These are phyloP conservation scores for Perodicticus potto DNA, from an alignment of 2,797 vertebrate genomes.

Conservation along the genomic window DNA sequence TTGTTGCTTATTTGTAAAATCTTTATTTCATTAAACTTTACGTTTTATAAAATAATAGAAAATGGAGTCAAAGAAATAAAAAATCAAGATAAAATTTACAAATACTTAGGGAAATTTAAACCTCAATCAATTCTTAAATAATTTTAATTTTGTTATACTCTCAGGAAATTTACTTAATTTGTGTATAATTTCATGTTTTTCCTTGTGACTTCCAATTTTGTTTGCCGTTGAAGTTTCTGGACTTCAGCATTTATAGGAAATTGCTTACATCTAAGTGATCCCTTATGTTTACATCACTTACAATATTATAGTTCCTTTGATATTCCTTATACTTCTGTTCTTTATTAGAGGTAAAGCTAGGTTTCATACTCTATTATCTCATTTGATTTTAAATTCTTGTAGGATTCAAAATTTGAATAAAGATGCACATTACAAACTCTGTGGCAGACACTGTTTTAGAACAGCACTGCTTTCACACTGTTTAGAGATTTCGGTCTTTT, in stretches of 20 bases:
- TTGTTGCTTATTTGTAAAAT: background rate
- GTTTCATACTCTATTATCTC: background rate
- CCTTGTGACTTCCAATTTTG: background rate
- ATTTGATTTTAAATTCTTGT: background rate
- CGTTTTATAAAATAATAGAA: background rate
- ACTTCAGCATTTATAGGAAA: background rate
- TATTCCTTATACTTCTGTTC: background rate
- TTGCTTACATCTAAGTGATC: background rate
- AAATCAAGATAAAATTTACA: background rate
- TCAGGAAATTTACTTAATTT: background rate
- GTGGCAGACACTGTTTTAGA: background rate
- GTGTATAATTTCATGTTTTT: background rate
- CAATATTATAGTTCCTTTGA: background rate
- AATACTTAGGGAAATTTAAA: background rate
- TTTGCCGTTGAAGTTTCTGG: background rate
- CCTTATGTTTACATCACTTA: background rate
- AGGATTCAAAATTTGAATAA: background rate
- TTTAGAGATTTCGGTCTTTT: background rate
- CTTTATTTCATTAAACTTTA: background rate
- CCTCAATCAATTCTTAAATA: background rate
- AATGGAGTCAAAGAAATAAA: background rate
- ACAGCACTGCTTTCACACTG: background rate
- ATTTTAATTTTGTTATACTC: background rate
- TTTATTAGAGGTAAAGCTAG: background rate
- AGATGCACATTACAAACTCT: background rate